Conservation (phyloP, 2,888 invertebrate species). For the Leptopilina drosophilae region DNA sequence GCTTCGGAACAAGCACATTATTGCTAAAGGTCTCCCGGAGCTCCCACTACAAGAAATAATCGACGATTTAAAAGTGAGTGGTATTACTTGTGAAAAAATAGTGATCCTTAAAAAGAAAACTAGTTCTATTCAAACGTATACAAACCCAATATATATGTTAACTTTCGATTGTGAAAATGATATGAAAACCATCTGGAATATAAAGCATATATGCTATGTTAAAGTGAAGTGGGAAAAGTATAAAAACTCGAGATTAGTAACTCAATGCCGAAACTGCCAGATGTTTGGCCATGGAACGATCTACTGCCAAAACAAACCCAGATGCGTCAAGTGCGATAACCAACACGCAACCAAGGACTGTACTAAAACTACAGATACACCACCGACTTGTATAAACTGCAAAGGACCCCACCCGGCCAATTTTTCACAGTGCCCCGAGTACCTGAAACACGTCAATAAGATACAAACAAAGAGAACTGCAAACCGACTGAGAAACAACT, state of each 20-base stretch:
- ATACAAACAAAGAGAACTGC: background rate
- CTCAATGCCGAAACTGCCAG: conserved; percentile 52
- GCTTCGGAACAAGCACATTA: too few relatives aligned
- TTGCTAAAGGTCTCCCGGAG: too few relatives aligned
- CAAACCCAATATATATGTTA: conserved; percentile 28
- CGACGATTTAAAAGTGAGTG: background rate
- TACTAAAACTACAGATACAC: too few relatives aligned
- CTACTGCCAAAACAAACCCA: conserved; percentile 27
- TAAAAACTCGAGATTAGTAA: conserved; percentile 43
- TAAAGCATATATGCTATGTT: conserved; percentile 33
- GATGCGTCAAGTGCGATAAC: conserved; percentile 44
- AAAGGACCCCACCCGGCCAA: too few relatives aligned
- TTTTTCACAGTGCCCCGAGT: too few relatives aligned
- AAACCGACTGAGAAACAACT: background rate
- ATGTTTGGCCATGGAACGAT: conserved; percentile 26
- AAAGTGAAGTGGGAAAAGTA: conserved; percentile 48
- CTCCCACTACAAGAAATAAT: too few relatives aligned
- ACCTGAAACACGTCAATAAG: too few relatives aligned
- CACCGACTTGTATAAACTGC: too few relatives aligned
- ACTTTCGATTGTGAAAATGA: conserved; percentile 17
- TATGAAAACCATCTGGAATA: background rate
- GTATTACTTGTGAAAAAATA: background rate
- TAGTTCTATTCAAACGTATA: background rate
- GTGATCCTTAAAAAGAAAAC: conserved; percentile 15
- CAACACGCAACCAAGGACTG: too few relatives aligned